Evolutionary conservation across 1,140 invertebrate genomes (phyloP).

Genomic region (Anthonomus grandis): DNA sequence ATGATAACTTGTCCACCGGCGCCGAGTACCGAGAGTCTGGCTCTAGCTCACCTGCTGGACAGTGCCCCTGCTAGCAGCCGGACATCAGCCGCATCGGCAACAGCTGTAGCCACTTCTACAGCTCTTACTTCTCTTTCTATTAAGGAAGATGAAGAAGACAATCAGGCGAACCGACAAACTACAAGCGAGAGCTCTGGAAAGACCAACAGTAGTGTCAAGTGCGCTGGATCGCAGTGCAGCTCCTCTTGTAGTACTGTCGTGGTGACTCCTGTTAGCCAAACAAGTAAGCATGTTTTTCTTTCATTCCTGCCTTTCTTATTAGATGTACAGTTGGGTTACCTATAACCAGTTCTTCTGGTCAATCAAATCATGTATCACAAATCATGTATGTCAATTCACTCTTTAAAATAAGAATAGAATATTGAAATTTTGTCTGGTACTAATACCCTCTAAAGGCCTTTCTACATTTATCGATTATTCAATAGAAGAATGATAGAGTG

Average conservation of each 20-base stretch:
- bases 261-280: slow-evolving; percentile 58
- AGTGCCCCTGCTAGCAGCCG: slow-evolving; percentile 55
- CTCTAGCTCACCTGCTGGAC: slow-evolving; percentile 65
- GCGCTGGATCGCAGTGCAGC: slow-evolving; percentile 72
- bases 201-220: slow-evolving; percentile 41
- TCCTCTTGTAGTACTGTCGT: slow-evolving; percentile 80
- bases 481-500: too few relatives aligned
- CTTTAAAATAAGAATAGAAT: too few relatives aligned
- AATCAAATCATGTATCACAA: too few relatives aligned
- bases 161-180: slow-evolving; percentile 31
- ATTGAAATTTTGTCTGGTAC: too few relatives aligned
- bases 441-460: too few relatives aligned
- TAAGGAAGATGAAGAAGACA: slow-evolving; percentile 43
- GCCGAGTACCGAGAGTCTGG: slow-evolving; percentile 70
- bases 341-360: too few relatives aligned
- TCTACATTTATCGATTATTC: too few relatives aligned
- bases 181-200: slow-evolving; percentile 45
- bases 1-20: slow-evolving; percentile 73
- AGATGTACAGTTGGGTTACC: too few relatives aligned
- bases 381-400: too few relatives aligned
- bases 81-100: slow-evolving; percentile 53
- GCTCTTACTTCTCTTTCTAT: slow-evolving; percentile 41
- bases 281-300: slow-evolving; percentile 44
- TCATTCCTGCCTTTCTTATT: too few relatives aligned
- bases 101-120: too few relatives aligned